Base-by-base conservation (phyloP, 2,888 invertebrate genomes). In the Megalurothrips usitatus region DNA sequence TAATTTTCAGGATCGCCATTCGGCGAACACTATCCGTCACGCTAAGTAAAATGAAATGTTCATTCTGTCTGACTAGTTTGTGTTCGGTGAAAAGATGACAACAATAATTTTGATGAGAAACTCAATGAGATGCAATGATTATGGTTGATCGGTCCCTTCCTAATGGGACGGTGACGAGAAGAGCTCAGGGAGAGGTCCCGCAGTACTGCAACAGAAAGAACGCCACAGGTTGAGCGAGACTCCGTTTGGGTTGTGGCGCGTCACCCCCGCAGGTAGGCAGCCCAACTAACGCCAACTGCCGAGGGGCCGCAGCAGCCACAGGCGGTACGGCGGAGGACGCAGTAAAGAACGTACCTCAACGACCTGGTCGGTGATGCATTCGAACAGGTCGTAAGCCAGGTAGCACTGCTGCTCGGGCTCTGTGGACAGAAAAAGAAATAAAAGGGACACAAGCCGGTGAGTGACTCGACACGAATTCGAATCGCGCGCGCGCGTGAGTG, bases 331-430 rank as follows among this genome's bases (percentile, higher is more conserved):
- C 34, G 6, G 17, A 58, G 0, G 58, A 58, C 10, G 6, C 58
- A 75, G 23, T 26, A 26, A 26, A 26, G 68, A 23, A 26, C 68
- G 0, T 83, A 85, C 85, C 80, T 92, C 92, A 78, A 92, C 93
- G 84, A 94, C 93, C 85, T 92, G 91, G 86, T 93, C 93, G 9
- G 94, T 93, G 84, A 94, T 92, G 86, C 94, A 94, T 86, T 94
- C 93, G 86, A 94, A 94, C 81, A 93, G 92, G 87, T 94, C 92
- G 86, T 93, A 94, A 0, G 94, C 93, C 79, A 94, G 88, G 85
- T 94, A 93, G 85, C 94, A 94, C 85, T 92, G 92, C 85, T 91
- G 91, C 17, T 92, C 92, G 84, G 91, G 91, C 85, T 92, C 92
- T 92, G 89, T 78, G 90, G 90, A 85, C 82, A 83, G 82, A 81